phyloP scores from a whole-genome alignment of 2,797 vertebrate genomes.

The Crocidura indochinensis region DNA sequence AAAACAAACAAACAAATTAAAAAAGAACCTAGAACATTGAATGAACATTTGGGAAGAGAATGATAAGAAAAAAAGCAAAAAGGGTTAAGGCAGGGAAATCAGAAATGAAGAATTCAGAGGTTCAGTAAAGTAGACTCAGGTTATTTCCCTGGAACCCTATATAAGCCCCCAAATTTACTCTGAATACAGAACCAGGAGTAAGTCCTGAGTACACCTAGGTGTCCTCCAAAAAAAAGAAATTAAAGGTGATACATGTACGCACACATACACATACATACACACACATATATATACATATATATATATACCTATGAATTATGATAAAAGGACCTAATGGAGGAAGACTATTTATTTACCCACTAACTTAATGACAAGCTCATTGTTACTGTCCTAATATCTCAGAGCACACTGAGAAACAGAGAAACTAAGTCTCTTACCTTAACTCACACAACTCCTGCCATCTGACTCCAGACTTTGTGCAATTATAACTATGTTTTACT shows the following conservation, averaged over 20 bases:
- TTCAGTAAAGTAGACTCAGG: too few species aligned
- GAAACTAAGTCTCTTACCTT: background rate
- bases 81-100: background rate
- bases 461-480: background rate
- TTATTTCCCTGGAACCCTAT: too few species aligned
- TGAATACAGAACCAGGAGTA: too few species aligned
- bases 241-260: conserved; percentile 51
- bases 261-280: too few species aligned
- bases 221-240: too few species aligned
- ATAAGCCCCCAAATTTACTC: too few species aligned
- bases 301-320: background rate
- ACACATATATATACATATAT: background rate
- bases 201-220: too few species aligned
- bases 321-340: background rate
- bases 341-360: background rate
- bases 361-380: too few species aligned
- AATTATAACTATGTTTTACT: background rate
- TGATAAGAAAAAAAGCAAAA: background rate
- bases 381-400: background rate
- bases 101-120: conserved; percentile 28
- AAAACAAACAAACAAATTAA: too few species aligned
- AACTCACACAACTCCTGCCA: background rate
- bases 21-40: too few species aligned
- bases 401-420: conserved; percentile 2
- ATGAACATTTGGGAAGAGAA: background rate